phyloP scores from a whole-genome alignment of 2,888 invertebrate genomes.

The Nymphalis urticae region DNA sequence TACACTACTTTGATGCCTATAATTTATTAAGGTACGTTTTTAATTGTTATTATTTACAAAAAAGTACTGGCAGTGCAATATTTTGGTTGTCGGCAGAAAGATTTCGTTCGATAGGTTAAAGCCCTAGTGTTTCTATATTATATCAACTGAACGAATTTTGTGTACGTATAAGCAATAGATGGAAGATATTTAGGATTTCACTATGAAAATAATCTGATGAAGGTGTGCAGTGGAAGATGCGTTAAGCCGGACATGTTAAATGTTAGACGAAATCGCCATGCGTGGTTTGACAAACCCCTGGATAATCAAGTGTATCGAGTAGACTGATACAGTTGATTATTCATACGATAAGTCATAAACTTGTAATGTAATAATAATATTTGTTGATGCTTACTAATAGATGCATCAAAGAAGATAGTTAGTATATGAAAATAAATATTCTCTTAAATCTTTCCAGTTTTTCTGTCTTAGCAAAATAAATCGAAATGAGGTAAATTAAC shows the following conservation, averaged over 20 bases:
- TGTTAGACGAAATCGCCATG: constrained; percentile 62
- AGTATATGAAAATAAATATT: too few species aligned
- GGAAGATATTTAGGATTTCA: constrained; percentile 1
- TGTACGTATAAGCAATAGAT: constrained; percentile 9
- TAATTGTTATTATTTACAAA: constrained; percentile 6
- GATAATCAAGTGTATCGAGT: constrained; percentile 22
- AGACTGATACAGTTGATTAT: not conserved
- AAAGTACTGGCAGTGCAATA: constrained; percentile 41
- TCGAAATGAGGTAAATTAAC: too few species aligned
- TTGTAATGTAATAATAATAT: not conserved
- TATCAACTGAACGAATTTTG: constrained; percentile 29
- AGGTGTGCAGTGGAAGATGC: not conserved
- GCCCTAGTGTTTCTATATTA: constrained; percentile 46
- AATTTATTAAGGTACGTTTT: constrained; percentile 72
- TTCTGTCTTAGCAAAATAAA: too few species aligned
- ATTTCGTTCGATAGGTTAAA: constrained; percentile 72
- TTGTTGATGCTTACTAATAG: too few species aligned
- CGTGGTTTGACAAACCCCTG: constrained; percentile 62
- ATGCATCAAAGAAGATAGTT: too few species aligned
- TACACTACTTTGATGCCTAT: constrained; percentile 75
- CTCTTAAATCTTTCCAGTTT: too few species aligned
- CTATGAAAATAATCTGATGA: constrained; percentile 7
- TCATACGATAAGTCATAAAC: constrained; percentile 1
- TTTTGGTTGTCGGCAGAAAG: constrained; percentile 69
- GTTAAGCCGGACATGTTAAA: constrained; percentile 15